Conservation (phyloP, 30 jellyfish, hydroid and myxozoan species). For the Nemopilema nomurai region DNA sequence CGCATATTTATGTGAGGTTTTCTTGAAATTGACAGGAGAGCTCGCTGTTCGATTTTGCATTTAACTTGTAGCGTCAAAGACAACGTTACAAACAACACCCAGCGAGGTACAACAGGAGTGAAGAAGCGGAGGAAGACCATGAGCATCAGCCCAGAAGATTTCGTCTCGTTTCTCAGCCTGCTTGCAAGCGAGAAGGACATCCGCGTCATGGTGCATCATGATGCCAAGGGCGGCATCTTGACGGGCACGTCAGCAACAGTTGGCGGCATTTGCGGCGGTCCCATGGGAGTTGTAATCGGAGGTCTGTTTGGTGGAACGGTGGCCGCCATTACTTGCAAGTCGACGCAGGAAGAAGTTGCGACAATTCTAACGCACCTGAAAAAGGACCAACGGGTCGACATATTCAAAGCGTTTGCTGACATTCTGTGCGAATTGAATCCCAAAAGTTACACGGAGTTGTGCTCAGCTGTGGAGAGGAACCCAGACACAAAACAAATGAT, state of each 20-base stretch:
- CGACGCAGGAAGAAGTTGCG: constrained; percentile 62
- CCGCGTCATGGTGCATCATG: constrained; percentile 59
- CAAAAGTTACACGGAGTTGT: constrained; percentile 50
- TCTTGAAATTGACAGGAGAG: neutral
- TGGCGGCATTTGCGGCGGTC: constrained; percentile 90
- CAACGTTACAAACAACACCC: too few relatives aligned
- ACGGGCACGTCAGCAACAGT: constrained; percentile 90
- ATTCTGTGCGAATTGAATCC: constrained; percentile 45
- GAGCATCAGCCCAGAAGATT: constrained; percentile 80
- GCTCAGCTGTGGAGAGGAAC: constrained; percentile 63
- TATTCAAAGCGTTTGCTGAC: constrained; percentile 53
- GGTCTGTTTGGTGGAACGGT: constrained; percentile 82
- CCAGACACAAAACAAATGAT: constrained; percentile 68
- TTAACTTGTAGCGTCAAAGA: neutral
- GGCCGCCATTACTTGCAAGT: constrained; percentile 76
- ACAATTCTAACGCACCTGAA: constrained; percentile 50
- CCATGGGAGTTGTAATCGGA: constrained; percentile 73
- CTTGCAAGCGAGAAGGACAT: constrained; percentile 71
- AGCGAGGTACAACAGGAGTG: too few relatives aligned
- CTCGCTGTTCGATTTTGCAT: neutral
- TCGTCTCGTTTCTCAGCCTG: constrained; percentile 52
- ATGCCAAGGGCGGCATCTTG: constrained; percentile 73
- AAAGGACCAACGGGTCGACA: constrained; percentile 44
- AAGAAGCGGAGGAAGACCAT: constrained; percentile 15
- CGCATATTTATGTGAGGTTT: neutral